Conservation (phyloP, 2,888 invertebrate species). For the Malthinus flaveolus region DNA sequence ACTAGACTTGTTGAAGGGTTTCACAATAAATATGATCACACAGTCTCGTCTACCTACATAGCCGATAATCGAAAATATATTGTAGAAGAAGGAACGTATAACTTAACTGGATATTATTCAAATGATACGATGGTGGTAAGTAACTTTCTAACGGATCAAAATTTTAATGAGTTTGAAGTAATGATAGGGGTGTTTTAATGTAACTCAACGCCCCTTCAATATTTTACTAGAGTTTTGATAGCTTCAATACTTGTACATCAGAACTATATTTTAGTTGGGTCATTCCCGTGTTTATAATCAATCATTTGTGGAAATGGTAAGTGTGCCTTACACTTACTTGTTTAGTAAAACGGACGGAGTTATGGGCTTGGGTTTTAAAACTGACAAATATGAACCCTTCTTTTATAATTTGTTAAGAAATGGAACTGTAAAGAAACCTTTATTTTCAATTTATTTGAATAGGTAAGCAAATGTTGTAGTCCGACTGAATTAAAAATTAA, state of each 20-base stretch:
- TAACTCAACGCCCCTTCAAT: too few species aligned
- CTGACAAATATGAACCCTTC: conserved; percentile 62
- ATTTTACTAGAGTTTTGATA: conserved; percentile 1
- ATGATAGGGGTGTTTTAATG: too few species aligned
- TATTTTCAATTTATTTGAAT: conserved; percentile 74
- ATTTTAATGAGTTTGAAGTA: too few species aligned
- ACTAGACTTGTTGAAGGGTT: conserved; percentile 55
- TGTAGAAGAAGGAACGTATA: conserved; percentile 61
- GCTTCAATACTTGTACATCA: background rate
- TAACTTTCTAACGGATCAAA: background rate
- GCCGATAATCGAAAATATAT: conserved; percentile 63
- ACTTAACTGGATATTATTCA: conserved; percentile 67
- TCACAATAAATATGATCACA: conserved; percentile 69
- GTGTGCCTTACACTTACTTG: conserved; percentile 66
- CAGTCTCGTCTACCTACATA: conserved; percentile 65
- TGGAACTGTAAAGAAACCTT: conserved; percentile 53
- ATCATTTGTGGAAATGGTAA: conserved; percentile 72
- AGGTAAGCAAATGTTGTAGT: conserved; percentile 54
- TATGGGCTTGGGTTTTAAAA: conserved; percentile 65
- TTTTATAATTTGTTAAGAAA: conserved; percentile 68
- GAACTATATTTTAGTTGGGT: conserved; percentile 54
- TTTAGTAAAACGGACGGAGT: conserved; percentile 74
- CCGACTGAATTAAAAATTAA: too few species aligned
- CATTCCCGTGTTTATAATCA: conserved; percentile 61
- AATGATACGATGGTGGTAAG: conserved; percentile 66